Conservation (phyloP, 2,797 vertebrate genomes). For the Sebastiscus tertius region DNA sequence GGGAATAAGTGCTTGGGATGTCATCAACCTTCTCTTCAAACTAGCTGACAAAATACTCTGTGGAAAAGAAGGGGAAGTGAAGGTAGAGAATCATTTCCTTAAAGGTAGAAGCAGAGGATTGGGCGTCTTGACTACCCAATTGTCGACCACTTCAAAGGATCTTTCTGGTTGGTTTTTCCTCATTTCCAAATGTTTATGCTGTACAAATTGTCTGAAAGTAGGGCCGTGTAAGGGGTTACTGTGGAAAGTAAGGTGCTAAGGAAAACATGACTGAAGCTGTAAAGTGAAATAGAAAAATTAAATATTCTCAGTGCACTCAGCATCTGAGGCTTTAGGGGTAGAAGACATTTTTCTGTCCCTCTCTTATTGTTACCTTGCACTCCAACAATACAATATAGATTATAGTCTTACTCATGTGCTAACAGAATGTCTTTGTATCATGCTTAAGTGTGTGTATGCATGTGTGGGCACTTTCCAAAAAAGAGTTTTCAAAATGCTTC, state of each 20-base stretch:
- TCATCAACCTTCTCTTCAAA: slow-evolving; percentile 47
- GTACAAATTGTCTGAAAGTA: neutral
- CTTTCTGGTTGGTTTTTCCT: neutral
- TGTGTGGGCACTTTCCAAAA: neutral
- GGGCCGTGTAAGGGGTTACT: neutral
- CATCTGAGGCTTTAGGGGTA: neutral
- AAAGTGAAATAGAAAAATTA: neutral
- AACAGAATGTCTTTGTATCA: neutral
- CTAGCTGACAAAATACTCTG: slow-evolving; percentile 37
- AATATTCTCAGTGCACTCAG: neutral
- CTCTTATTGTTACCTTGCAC: neutral
- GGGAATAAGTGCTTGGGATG: slow-evolving; percentile 41
- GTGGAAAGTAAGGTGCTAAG: neutral
- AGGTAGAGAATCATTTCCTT: slow-evolving; percentile 13
- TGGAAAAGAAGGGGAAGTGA: slow-evolving; percentile 3
- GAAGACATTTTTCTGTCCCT: neutral
- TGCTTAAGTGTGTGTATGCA: neutral
- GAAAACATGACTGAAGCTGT: neutral
- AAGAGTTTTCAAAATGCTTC: slow-evolving; percentile 17
- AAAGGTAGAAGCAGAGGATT: slow-evolving; percentile 13
- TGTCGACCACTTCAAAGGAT: slow-evolving; percentile 26
- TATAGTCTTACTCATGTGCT: neutral
- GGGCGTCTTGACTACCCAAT: neutral
- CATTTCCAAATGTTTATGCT: slow-evolving; percentile 15
- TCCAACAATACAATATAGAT: neutral